Evolutionary conservation across 2,797 vertebrate species (phyloP).

Genomic region (Malacoraja senta): DNA sequence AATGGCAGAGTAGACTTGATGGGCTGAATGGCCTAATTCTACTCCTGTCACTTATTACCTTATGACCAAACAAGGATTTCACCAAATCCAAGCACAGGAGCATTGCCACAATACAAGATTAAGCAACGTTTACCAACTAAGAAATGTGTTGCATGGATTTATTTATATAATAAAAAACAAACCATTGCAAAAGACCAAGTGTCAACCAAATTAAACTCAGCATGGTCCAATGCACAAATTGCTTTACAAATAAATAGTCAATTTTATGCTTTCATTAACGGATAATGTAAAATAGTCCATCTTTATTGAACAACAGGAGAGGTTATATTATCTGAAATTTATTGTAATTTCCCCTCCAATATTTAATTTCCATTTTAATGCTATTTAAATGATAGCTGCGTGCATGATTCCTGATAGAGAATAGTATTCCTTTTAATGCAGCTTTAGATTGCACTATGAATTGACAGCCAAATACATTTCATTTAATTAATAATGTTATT

Average conservation of each 20-base stretch:
- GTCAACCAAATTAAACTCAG: background rate
- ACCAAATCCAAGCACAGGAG: background rate
- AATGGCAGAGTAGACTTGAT: too few species aligned
- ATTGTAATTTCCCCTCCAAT: background rate
- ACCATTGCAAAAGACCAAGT: background rate
- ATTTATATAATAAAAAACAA: background rate
- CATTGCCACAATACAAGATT: background rate
- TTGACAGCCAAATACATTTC: background rate
- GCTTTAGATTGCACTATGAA: conserved; percentile 1
- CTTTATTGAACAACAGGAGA: background rate
- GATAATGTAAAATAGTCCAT: background rate
- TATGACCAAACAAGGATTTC: background rate
- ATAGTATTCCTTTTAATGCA: background rate
- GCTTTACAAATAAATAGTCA: background rate
- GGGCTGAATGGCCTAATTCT: too few species aligned
- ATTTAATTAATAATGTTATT: conserved; percentile 3
- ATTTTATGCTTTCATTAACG: background rate
- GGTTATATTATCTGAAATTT: background rate
- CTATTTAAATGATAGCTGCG: background rate
- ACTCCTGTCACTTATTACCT: too few species aligned
- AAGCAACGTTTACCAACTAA: background rate
- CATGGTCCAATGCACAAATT: background rate
- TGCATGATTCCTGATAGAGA: background rate
- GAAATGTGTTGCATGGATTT: background rate
- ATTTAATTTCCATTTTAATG: background rate